Base-by-base conservation (phyloP, 2,888 invertebrate genomes). In the Drosophila mulleri region DNA sequence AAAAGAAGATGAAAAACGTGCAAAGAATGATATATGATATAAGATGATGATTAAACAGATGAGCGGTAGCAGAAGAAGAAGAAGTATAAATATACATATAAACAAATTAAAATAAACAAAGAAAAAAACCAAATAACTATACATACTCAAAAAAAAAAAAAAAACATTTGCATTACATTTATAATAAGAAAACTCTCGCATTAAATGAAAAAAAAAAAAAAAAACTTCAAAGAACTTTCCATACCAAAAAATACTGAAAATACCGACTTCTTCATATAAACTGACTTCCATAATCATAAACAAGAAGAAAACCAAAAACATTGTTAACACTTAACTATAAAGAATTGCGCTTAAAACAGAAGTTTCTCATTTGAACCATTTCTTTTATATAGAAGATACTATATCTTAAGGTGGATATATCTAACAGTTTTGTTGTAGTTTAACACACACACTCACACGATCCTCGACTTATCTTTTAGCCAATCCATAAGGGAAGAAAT, bases 311-410 rank as follows among this genome's bases (percentile, higher is more conserved):
- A 12, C 14, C 14, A 16, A 50, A 35, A 35, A 83, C 84, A 89
- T 89, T 89, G 84, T 85, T 85, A 89, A 83, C 87, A 89, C 74
- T 89, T 87, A 85, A 89, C 79, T 84, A 83, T 84, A 83, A 84
- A 80, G 68, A 83, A 87, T 89, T 79, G 84, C 84, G 89, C 87
- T 88, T 86, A 23, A 67, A 65, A 67, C 20, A 62, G 20, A 41
- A 57, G 54, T 69, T 74, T 73, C 56, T 76, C 45, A 44, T 45
- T 58, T 54, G 1, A 9, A 29, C n/a, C 56, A 64, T 67, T 23
- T 53, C 14, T 42, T 67, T 67, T 48, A 32, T 41, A 42, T 45
- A 37, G 41, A 7, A 45, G 67, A 20, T 54, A 39, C 9, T 39
- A 56, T 47, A 18, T 47, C 47, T 26, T 32, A n/a, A 48, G 53